Percentiles rank a stretch among this genome's conserved stretches.
Conservation (phyloP, 1,140 invertebrate genomes). For the Eriosoma lanigerum region DNA sequence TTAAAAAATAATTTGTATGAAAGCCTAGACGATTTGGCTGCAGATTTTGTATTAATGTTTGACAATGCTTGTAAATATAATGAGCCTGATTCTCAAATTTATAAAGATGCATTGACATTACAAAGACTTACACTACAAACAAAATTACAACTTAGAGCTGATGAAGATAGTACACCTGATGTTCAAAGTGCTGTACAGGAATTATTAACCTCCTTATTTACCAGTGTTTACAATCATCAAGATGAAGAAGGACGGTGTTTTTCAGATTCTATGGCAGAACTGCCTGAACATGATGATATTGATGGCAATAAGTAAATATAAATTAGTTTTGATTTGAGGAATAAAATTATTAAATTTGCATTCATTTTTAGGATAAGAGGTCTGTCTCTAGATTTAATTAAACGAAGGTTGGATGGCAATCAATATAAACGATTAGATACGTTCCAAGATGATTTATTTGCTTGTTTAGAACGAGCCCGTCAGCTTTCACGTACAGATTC, state of each 20-base stretch:
- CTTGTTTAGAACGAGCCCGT: constrained; percentile 87
- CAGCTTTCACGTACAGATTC: constrained; percentile 86
- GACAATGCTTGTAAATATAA: constrained; percentile 99
- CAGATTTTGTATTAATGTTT: constrained; percentile 96
- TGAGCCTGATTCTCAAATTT: constrained; percentile 97
- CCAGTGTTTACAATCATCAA: constrained; percentile 91
- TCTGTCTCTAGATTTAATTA: constrained; percentile 82
- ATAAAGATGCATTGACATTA: constrained; percentile 94
- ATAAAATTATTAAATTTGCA: background rate
- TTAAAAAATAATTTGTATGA: constrained; percentile 74
- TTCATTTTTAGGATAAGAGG: constrained; percentile 67
- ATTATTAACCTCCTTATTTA: constrained; percentile 88
- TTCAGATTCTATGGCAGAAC: constrained; percentile 91
- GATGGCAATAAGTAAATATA: constrained; percentile 66
- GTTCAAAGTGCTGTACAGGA: constrained; percentile 87
- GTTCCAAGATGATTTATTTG: constrained; percentile 96
- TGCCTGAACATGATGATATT: constrained; percentile 84
- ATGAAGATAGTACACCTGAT: constrained; percentile 85
- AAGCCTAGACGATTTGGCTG: constrained; percentile 83
- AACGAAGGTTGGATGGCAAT: constrained; percentile 79
- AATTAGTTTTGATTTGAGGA: background rate
- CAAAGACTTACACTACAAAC: constrained; percentile 92
- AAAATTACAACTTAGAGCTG: constrained; percentile 83
- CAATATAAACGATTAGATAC: constrained; percentile 89
- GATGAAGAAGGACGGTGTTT: constrained; percentile 95